Conservation (phyloP, 2,888 invertebrate genomes). For the Drosophila nigricruria region DNA sequence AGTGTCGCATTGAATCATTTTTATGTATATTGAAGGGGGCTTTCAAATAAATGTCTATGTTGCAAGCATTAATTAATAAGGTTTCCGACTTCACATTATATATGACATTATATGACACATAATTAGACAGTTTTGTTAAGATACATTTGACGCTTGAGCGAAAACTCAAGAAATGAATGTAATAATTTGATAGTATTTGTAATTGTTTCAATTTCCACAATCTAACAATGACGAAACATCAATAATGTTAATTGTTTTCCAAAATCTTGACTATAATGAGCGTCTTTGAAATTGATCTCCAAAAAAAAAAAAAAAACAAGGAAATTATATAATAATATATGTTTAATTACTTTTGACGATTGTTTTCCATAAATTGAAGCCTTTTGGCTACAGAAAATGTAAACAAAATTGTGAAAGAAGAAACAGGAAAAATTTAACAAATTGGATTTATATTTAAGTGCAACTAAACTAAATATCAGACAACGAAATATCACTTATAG, state of each 20-base stretch:
- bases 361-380: constrained; percentile 30
- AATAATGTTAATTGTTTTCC: constrained; percentile 33
- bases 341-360: constrained; percentile 43
- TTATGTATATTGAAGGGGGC: constrained; percentile 39
- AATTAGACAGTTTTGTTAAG: constrained; percentile 2
- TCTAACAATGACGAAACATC: constrained; percentile 35
- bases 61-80: constrained; percentile 32
- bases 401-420: not conserved
- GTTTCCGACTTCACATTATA: constrained; percentile 6
- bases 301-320: constrained; percentile 20
- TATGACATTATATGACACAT: constrained; percentile 3
- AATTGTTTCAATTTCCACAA: constrained; percentile 16
- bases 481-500: constrained; percentile 58
- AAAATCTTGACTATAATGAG: constrained; percentile 39
- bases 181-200: constrained; percentile 14
- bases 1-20: constrained; percentile 24
- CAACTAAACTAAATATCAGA: constrained; percentile 25
- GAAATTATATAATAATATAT: constrained; percentile 31
- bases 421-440: constrained; percentile 1
- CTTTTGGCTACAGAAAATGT: constrained; percentile 1
- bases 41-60: constrained; percentile 54
- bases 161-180: constrained; percentile 30
- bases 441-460: constrained; percentile 15
- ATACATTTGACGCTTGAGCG: constrained; percentile 38
- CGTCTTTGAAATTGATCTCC: constrained; percentile 41